Evolutionary conservation across 2,113 vertebrate genomes (phyloP).

Genomic region (Halcyon malimbica): DNA sequence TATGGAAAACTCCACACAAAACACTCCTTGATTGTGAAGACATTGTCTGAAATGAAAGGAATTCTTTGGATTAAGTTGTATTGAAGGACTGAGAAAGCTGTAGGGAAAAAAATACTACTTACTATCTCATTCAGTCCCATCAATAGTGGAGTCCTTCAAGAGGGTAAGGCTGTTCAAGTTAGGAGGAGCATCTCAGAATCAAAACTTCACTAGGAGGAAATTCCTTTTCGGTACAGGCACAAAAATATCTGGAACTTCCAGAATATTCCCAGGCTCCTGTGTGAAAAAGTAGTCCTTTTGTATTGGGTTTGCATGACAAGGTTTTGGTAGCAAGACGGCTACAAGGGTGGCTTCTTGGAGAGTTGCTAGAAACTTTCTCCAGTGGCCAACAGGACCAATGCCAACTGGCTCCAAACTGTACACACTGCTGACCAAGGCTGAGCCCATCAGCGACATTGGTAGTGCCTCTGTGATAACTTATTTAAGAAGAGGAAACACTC

Average conservation of each 20-base stretch:
- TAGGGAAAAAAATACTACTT: not conserved
- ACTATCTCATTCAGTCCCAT: not conserved
- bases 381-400: not conserved
- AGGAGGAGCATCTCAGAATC: not conserved
- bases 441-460: accelerated
- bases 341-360: not conserved
- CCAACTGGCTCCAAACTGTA: accelerated
- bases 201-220: not conserved
- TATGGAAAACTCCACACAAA: not conserved
- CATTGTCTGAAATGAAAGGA: not conserved
- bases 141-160: not conserved
- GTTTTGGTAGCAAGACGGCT: accelerated
- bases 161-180: not conserved
- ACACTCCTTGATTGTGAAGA: not conserved
- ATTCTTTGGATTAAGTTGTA: not conserved
- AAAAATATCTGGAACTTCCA: not conserved
- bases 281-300: not conserved
- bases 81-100: not conserved
- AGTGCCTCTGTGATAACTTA: not conserved
- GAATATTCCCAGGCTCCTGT: not conserved
- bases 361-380: not conserved
- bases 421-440: accelerated
- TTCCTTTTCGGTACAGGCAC: not conserved
- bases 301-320: not conserved
- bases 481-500: not conserved